phyloP scores from a whole-genome alignment of 2,888 invertebrate genomes.

The Temnothorax rugatulus region DNA sequence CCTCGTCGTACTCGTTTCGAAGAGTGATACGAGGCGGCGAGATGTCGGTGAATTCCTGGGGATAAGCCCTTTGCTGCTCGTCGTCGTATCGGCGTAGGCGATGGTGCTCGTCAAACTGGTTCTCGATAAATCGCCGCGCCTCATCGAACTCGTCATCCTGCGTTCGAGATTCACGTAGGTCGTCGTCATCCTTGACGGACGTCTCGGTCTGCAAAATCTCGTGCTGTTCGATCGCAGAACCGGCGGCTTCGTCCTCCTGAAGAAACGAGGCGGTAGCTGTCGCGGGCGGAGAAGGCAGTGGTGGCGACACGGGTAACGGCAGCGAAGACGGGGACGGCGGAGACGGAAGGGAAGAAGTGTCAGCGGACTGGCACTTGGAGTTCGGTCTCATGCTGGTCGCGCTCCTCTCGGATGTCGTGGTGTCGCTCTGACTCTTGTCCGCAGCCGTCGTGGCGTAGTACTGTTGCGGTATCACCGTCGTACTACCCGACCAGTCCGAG shows the following conservation, averaged over 20 bases:
- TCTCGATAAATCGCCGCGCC: constrained; percentile 82
- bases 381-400: constrained; percentile 83
- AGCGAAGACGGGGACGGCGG: constrained; percentile 61
- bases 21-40: constrained; percentile 82
- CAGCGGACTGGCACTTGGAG: constrained; percentile 80
- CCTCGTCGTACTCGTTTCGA: constrained; percentile 81
- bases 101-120: constrained; percentile 82
- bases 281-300: constrained; percentile 44
- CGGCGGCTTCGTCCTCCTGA: constrained; percentile 36
- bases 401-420: constrained; percentile 84
- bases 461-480: constrained; percentile 90
- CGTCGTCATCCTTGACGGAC: not conserved
- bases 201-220: not conserved
- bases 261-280: not conserved
- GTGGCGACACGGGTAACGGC: constrained; percentile 49
- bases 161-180: not conserved
- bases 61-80: constrained; percentile 60
- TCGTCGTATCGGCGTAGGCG: constrained; percentile 73
- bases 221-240: not conserved
- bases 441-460: constrained; percentile 75
- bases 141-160: constrained; percentile 79
- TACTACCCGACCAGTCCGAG: constrained; percentile 94
- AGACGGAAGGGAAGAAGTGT: constrained; percentile 66
- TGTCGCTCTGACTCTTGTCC: constrained; percentile 84
- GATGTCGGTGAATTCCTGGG: constrained; percentile 70